Evolutionary conservation across 2,888 invertebrate species (phyloP).

Genomic region (Netelia virgata): DNA sequence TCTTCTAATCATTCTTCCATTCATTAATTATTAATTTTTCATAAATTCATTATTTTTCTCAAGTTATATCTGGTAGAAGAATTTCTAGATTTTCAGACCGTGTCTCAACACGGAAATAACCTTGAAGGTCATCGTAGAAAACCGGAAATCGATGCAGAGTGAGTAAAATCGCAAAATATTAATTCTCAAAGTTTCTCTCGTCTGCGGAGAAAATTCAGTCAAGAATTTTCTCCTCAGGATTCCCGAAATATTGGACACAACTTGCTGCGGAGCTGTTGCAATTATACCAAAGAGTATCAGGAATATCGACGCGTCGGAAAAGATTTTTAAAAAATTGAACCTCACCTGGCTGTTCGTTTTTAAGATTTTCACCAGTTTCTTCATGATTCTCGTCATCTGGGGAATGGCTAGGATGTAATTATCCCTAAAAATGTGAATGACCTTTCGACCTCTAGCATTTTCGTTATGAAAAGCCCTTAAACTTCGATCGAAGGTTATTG

Average conservation of each 20-base stretch:
- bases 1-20: background rate
- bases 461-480: background rate
- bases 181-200: background rate
- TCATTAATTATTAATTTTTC: background rate
- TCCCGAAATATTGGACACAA: slow-evolving; percentile 28
- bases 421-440: background rate
- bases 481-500: slow-evolving; percentile 29
- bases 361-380: slow-evolving; percentile 32
- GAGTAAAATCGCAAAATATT: background rate
- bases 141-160: slow-evolving; percentile 32
- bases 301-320: slow-evolving; percentile 35
- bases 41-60: background rate
- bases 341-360: slow-evolving; percentile 48
- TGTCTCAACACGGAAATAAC: slow-evolving; percentile 20
- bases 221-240: background rate
- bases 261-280: slow-evolving; percentile 36
- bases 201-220: background rate
- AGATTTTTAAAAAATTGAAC: slow-evolving; percentile 15
- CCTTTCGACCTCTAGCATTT: too few relatives aligned
- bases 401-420: slow-evolving; percentile 54
- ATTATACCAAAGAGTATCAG: slow-evolving; percentile 49
- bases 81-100: slow-evolving; percentile 47
- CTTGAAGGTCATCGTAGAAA: slow-evolving; percentile 12
- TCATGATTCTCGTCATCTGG: slow-evolving; percentile 49
- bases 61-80: slow-evolving; percentile 45